Evolutionary conservation across 2,113 vertebrate species (phyloP).

Genomic region (Pangasianodon hypophthalmus): DNA sequence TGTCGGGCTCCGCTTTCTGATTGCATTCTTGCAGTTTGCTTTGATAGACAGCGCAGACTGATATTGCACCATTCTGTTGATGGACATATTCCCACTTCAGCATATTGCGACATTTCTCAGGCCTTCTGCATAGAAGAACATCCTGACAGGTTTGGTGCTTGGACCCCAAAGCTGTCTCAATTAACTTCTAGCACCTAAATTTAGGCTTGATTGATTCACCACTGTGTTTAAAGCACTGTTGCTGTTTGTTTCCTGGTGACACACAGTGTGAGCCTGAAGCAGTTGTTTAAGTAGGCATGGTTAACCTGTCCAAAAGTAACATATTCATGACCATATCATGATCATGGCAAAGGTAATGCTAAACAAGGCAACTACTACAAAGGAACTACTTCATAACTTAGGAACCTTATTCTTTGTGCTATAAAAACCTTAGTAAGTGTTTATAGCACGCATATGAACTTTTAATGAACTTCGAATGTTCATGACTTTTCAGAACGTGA

Average conservation of each 20-base stretch:
- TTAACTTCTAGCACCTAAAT: not conserved
- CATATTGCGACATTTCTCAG: not conserved
- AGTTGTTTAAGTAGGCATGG: not conserved
- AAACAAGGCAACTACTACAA: not conserved
- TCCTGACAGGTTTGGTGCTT: not conserved
- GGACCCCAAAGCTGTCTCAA: not conserved
- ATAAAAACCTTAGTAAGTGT: no score
- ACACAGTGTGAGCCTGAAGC: not conserved
- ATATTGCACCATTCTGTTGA: not conserved
- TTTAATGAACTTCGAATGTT: not conserved
- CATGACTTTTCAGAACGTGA: not conserved
- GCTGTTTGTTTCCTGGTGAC: not conserved
- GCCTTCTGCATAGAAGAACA: not conserved
- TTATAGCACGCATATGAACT: not conserved
- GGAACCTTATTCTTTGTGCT: not conserved
- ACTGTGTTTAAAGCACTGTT: not conserved
- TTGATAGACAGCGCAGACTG: slow-evolving; percentile 24
- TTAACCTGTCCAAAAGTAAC: not conserved
- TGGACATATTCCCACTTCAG: slow-evolving; percentile 13
- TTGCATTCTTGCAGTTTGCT: slow-evolving; percentile 16
- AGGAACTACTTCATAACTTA: not conserved
- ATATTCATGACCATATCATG: not conserved
- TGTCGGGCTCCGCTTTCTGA: slow-evolving; percentile 1
- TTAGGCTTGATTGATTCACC: not conserved
- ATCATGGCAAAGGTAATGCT: not conserved